Base-by-base conservation (phyloP, 92 coral and sea anemone genomes). In the Chrysogorgia sp. region DNA sequence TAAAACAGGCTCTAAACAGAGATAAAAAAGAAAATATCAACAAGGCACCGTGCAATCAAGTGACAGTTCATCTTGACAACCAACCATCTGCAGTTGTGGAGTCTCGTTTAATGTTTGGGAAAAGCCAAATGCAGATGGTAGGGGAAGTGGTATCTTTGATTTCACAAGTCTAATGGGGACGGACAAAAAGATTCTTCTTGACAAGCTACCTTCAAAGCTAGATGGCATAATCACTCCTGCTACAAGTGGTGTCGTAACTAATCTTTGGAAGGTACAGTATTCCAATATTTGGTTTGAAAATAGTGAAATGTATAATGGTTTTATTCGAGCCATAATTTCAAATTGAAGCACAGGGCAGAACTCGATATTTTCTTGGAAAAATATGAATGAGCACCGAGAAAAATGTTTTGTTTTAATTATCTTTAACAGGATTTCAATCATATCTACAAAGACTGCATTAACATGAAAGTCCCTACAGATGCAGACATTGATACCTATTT, bases 11-110 rank as follows among this genome's bases (percentile, higher is more conserved):
- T n/a, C 17, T 89, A 3, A 55, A 34, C n/a, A 25, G 86, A 67
- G 92, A 89, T 77, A 78, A 74, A 34, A 80, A 74, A 40, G 90
- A 37, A n/a, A n/a, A n/a, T n/a, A n/a, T n/a, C n/a, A n/a, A n/a
- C n/a, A n/a, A n/a, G n/a, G n/a, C n/a, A n/a, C 92, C 86, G 21
- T 33, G 86, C 26, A 33, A 74, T 35, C 62, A 40, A 30, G 56
- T 86, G 23, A 34, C 62, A 12, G 69, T 32, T 7, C 83, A 86
- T 50, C 29, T 86, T 9, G 74, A 83, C 40, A 37, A 33, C 58
- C 84, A 4, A 75, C 88, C 13, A 86, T 86, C 8, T 53, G 56
- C 20, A 86, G 88, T 78, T 86, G n/a, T n/a, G n/a, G n/a, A n/a
- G n/a, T n/a, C n/a, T n/a, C n/a, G n/a, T n/a, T n/a, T n/a, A n/a